Base-by-base conservation (phyloP, 2,113 vertebrate genomes). In the Cisticola juncidis region DNA sequence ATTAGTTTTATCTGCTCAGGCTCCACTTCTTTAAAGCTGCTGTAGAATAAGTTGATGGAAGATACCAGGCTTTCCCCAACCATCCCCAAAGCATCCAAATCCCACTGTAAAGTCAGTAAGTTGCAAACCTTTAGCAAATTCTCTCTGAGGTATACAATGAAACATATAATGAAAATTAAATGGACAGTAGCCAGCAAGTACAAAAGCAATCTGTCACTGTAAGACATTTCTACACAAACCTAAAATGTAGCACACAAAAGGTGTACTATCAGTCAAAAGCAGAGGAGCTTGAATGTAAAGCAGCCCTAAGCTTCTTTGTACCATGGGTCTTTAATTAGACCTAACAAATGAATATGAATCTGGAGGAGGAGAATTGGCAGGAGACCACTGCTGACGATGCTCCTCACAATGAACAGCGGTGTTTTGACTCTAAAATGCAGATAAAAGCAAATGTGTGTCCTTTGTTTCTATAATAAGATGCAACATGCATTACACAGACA, bases 381-480 rank as follows among this genome's bases (percentile, higher is more conserved):
- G 79, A 95, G 66, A 78, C 91, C 23, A 11, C 42, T 64, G 70
- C 54, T 91, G 81, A 36, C 8, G 36, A 68, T 0, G 7, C 81
- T 77, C 53, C 54, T 88, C 88, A 91, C 79, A 90, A 71, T 69
- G 64, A 86, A 5, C 60, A 81, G 85, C 5, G 22, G 12, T 58
- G 77, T 88, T 94, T 87, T 74, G 51, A 62, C 65, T 47, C 72
- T 47, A 14, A 80, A 93, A 44, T 1, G 1, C 66, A 95, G 79
- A 94, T 93, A 95, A 80, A 96, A 97, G 86, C 4, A 8, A 93
- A 93, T 14, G 62, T 28, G 83, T 78, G 62, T 57, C 74, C 80
- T 97, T 97, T 97, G 94, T 96, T 96, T 97, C 87, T 81, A 18
- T 96, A 95, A 96, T 64, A 69, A 65, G 36, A 96, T 72, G 45